Evolutionary conservation across 1,140 invertebrate species (phyloP), one percentile per base, ranked within the genome.

Genomic region (Teleopsis dalmanni): DNA sequence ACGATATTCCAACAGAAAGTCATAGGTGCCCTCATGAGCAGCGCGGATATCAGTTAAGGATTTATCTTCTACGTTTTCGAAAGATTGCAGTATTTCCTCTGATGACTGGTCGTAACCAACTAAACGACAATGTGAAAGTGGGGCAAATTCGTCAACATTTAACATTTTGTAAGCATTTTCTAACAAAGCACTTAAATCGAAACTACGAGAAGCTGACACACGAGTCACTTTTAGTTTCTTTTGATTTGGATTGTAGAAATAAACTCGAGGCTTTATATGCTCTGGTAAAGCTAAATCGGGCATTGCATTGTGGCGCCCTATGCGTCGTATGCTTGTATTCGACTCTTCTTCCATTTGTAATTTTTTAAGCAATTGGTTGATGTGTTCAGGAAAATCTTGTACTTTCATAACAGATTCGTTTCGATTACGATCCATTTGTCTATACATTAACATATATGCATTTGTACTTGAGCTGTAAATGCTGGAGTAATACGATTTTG

Each of bases 401-500:
- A 75, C 71, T 51, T 76, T 74, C 64, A 87, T 83, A 16, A 83
- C 81, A 42, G 78, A 69, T 63, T 75, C 73, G 75, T 91, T 92
- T 34, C 78, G 72, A 37, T 78, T 69, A 46, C 77, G 76, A 72
- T 91, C 84, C 40, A 90, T 83, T 72, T 88, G 84, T 49, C 91
- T 73, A 61, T 94, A 95, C 85, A 93, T 91, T 18, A 95, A 75
- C 89, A 95, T 94, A 59, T 95, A 94, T 0, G 91, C 91, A 74
- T 92, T 94, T 33, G 89, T 91, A 60, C 88, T 91, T 51, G 85
- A 88, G 57, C 77, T 83, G 58, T 85, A 88, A 18, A 80, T 80
- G 41, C 79, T 80, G 27, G 81, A 86, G 60, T 87, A 90, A 63
- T 87, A 88, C 6, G 77, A 78, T 53, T 83, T 74, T 27, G 74